Base-by-base conservation (phyloP, 2,113 vertebrate species). In the Eretmochelys imbricata region DNA sequence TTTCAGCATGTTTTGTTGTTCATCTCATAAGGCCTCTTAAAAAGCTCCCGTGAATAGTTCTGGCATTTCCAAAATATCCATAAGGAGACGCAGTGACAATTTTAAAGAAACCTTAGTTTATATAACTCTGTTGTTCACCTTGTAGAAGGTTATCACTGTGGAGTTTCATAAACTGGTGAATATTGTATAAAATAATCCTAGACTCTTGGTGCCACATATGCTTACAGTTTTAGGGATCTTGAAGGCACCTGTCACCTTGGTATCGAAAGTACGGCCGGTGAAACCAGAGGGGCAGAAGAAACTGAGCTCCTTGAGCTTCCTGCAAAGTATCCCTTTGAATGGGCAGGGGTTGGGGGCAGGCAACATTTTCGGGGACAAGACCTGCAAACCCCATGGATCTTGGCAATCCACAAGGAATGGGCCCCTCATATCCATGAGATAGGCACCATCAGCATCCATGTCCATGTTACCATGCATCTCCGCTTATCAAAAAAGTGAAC, bases 31-130 rank as follows among this genome's bases (percentile, higher is more conserved):
- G 95, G 48, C 50, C 93, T 90, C 78, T 94, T 90, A 20, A 11
- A 75, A 97, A 88, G 6, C 79, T 87, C 84, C n/a, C 2, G 51
- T 88, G 88, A 87, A 49, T 85, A 19, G 38, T 87, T 50, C 87
- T 93, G 91, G 87, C 84, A 97, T 96, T 94, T 96, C 85, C 81
- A 88, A 6, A 90, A 20, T 2, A 24, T 92, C 96, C 87, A 7
- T 0, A 12, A 96, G 94, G 97, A 95, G 65, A 76, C 93, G 94
- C 79, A 3, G 90, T 5, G 57, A 94, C 55, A 0, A 79, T 91
- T 88, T 91, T 93, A 87, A 95, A 97, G 90, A 88, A 94, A 94
- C 89, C 79, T 83, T 51, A 42, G 49, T 50, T 50, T 95, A 78
- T 92, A 48, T 59, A 81, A 93, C 91, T 93, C 79, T 84, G 0